phyloP scores from a whole-genome alignment of 2,888 invertebrate species.

The Selenia dentaria region DNA sequence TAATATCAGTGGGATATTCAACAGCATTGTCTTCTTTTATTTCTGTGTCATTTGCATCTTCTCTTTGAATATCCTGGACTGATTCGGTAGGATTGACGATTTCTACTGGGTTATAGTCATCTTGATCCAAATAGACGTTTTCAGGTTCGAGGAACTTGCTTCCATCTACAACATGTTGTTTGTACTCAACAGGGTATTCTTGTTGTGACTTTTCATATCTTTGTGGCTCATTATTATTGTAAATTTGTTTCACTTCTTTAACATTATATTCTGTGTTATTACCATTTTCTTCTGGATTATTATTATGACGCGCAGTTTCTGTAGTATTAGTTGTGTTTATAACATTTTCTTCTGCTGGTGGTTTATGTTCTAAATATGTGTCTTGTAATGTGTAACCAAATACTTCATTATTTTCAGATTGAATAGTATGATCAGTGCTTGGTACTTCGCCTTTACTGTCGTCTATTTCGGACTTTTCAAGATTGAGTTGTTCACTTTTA shows the following conservation, averaged over 20 bases:
- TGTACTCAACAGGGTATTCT: slow-evolving; percentile 16
- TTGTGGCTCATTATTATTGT: slow-evolving; percentile 12
- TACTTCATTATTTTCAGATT: slow-evolving; percentile 5
- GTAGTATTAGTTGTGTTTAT: not conserved
- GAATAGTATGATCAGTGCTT: slow-evolving; percentile 4
- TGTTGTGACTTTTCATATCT: slow-evolving; percentile 12
- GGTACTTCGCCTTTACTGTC: slow-evolving; percentile 12
- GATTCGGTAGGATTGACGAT: slow-evolving; percentile 30
- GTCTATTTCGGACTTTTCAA: slow-evolving; percentile 16
- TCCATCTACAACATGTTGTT: slow-evolving; percentile 21
- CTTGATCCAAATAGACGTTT: slow-evolving; percentile 31
- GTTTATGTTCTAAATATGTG: slow-evolving; percentile 5
- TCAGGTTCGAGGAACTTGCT: slow-evolving; percentile 20
- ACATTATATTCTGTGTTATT: slow-evolving; percentile 5
- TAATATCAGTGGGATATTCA: slow-evolving; percentile 39
- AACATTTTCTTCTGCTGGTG: slow-evolving; percentile 1
- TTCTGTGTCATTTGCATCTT: slow-evolving; percentile 18
- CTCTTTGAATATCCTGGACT: slow-evolving; percentile 27
- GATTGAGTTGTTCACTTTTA: slow-evolving; percentile 14
- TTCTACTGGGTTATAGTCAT: slow-evolving; percentile 30
- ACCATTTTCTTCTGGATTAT: slow-evolving; percentile 9
- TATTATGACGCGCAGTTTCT: slow-evolving; percentile 4
- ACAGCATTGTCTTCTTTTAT: slow-evolving; percentile 21
- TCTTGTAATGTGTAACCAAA: slow-evolving; percentile 11
- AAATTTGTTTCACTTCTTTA: slow-evolving; percentile 4